Percentiles rank a stretch among this genome's conserved stretches.
These are phyloP conservation scores for Lepus oiostolus DNA, from an alignment of 2,797 vertebrate species.

Conservation along the genomic window DNA sequence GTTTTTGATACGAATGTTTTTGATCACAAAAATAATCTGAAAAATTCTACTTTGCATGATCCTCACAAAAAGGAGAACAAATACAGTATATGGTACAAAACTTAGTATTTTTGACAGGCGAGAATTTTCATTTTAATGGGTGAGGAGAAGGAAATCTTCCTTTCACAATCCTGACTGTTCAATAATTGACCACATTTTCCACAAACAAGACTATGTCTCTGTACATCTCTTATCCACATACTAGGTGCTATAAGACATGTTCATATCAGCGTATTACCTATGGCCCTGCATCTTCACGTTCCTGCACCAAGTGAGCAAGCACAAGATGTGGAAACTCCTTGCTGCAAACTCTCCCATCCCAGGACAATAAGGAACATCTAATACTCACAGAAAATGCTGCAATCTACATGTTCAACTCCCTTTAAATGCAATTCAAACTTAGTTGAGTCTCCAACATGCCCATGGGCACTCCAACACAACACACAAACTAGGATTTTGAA, in stretches of 20 bases:
- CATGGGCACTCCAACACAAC: neutral
- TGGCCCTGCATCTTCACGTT: neutral
- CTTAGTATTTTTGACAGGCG: neutral
- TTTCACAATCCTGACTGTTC: neutral
- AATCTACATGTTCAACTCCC: neutral
- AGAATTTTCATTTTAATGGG: neutral
- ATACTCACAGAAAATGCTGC: neutral
- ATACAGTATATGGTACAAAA: neutral
- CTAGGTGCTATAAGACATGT: rapidly evolving
- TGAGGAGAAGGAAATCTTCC: neutral
- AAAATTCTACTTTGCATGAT: neutral
- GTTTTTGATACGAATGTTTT: neutral
- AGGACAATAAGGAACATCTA: neutral
- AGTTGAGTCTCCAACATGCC: neutral
- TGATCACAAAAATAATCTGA: neutral
- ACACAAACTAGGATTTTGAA: neutral
- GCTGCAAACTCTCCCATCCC: neutral
- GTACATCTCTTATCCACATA: neutral
- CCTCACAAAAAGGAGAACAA: neutral
- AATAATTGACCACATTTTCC: neutral
- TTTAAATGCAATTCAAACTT: neutral
- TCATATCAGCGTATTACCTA: neutral
- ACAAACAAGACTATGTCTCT: neutral
- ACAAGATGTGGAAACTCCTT: rapidly evolving
- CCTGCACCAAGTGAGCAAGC: neutral